These are phyloP conservation scores for Uria lomvia DNA, from an alignment of 2,113 vertebrate species.

Conservation along the genomic window DNA sequence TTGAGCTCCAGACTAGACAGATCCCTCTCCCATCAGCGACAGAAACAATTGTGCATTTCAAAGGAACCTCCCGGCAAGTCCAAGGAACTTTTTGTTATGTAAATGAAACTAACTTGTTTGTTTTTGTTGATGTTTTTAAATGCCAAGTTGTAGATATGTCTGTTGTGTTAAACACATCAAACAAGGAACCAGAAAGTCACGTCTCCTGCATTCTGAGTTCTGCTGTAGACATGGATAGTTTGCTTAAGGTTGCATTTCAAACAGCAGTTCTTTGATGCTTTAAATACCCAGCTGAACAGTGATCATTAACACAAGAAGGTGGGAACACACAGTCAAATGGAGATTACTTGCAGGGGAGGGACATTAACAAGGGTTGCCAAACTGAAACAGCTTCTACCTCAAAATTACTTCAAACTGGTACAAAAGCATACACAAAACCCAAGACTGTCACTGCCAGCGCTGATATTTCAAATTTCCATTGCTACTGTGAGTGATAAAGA, in stretches of 20 bases:
- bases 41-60: constrained; percentile 58
- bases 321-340: neutral
- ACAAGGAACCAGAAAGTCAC: neutral
- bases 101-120: constrained; percentile 54
- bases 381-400: neutral
- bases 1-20: neutral
- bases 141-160: constrained; percentile 31
- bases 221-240: neutral
- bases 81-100: constrained; percentile 57
- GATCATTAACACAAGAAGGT: neutral
- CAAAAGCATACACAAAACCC: neutral
- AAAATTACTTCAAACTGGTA: too few relatives aligned
- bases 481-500: neutral
- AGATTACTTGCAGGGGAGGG: neutral
- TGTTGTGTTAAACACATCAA: constrained; percentile 53
- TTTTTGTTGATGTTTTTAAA: constrained; percentile 35
- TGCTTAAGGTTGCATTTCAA: constrained; percentile 39
- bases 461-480: neutral
- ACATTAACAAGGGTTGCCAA: neutral
- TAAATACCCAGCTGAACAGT: neutral
- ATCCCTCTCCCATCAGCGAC: neutral
- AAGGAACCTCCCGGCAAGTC: constrained; percentile 45
- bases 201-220: neutral
- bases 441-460: accelerated
- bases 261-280: constrained; percentile 6